Evolutionary conservation across 2,888 invertebrate species (phyloP).

Genomic region (Dromius quadrimaculatus): DNA sequence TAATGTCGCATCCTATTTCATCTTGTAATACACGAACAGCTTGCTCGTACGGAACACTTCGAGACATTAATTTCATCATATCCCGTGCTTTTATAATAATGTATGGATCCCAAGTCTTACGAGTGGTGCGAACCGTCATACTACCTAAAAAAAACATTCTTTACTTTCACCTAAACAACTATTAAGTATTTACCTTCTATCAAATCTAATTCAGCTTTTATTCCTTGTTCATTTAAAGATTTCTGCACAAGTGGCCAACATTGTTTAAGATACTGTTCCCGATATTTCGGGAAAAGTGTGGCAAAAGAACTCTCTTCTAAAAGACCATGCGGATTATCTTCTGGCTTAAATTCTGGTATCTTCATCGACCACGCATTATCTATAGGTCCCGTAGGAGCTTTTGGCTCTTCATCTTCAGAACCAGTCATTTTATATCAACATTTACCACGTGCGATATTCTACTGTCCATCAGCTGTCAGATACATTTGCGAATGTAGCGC

Average conservation of each 20-base stretch:
- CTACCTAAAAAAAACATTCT: conserved; percentile 72
- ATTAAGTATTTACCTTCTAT: conserved; percentile 73
- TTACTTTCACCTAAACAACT: neutral
- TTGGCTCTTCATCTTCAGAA: conserved; percentile 62
- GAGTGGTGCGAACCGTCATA: conserved; percentile 93
- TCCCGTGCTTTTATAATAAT: conserved; percentile 97
- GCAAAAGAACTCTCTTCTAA: conserved; percentile 96
- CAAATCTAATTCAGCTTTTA: conserved; percentile 91
- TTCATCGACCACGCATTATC: conserved; percentile 90
- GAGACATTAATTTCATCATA: conserved; percentile 91
- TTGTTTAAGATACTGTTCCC: conserved; percentile 94
- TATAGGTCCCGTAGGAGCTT: conserved; percentile 70
- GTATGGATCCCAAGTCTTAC: conserved; percentile 99
- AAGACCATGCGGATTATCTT: conserved; percentile 90
- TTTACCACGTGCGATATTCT: too few species aligned
- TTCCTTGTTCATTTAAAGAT: conserved; percentile 79
- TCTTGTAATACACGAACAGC: conserved; percentile 89
- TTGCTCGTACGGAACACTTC: conserved; percentile 98
- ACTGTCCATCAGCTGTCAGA: too few species aligned
- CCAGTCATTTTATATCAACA: conserved; percentile 54
- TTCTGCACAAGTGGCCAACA: conserved; percentile 96
- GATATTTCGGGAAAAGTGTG: conserved; percentile 95
- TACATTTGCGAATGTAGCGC: neutral
- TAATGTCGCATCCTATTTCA: conserved; percentile 93
- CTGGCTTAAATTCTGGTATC: conserved; percentile 87